phyloP scores from a whole-genome alignment of 2,888 invertebrate genomes.

The Lacanobia wlatinum region DNA sequence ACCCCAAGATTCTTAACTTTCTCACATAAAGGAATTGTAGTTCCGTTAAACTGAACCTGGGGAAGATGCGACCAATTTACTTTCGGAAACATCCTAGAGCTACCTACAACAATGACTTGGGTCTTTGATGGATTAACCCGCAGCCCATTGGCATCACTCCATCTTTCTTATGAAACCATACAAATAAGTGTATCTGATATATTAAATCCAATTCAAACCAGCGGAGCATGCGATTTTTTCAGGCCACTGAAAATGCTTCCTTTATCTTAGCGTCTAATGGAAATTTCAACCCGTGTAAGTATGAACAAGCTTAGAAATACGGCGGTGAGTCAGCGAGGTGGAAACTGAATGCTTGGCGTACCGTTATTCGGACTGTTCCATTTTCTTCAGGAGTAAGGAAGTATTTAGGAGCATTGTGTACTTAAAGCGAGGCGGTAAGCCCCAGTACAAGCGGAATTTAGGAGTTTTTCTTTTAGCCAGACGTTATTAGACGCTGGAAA shows the following conservation, averaged over 20 bases:
- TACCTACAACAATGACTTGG: too few relatives aligned
- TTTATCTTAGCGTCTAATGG: slow-evolving; percentile 62
- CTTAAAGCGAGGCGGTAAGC: slow-evolving; percentile 33
- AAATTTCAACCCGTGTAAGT: slow-evolving; percentile 55
- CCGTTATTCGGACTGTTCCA: slow-evolving; percentile 52
- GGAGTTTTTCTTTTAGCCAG: slow-evolving; percentile 15
- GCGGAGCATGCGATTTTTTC: slow-evolving; percentile 49
- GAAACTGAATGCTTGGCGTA: slow-evolving; percentile 49
- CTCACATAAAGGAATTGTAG: too few relatives aligned
- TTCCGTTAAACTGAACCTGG: too few relatives aligned
- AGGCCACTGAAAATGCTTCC: slow-evolving; percentile 57
- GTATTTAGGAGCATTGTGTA: slow-evolving; percentile 47
- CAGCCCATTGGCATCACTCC: too few relatives aligned
- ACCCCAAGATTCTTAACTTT: too few relatives aligned
- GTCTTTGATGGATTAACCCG: too few relatives aligned
- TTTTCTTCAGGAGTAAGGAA: slow-evolving; percentile 49
- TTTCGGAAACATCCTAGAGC: too few relatives aligned
- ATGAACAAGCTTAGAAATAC: slow-evolving; percentile 55
- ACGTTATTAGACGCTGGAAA: slow-evolving; percentile 28
- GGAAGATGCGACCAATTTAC: too few relatives aligned
- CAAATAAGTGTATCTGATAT: slow-evolving; percentile 27
- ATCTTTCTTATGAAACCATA: slow-evolving; percentile 7
- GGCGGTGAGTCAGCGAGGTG: slow-evolving; percentile 43
- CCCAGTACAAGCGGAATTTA: slow-evolving; percentile 22
- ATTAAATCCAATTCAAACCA: slow-evolving; percentile 44